Percentiles rank a stretch among this genome's conserved stretches.
These are phyloP conservation scores for Epinotia demarniana DNA, from an alignment of 2,888 invertebrate genomes.

Conservation along the genomic window DNA sequence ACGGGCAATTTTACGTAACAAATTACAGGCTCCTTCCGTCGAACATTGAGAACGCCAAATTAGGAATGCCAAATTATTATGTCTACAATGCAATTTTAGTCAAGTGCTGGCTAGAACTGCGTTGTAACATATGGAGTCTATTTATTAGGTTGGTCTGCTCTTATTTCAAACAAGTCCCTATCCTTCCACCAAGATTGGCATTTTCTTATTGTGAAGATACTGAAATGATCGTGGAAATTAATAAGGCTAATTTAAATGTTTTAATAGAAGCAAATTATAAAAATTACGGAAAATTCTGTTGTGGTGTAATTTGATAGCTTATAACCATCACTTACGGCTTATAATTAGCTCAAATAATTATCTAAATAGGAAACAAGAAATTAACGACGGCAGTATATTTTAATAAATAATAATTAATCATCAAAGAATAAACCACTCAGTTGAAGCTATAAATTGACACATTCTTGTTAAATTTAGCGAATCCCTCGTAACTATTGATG, in stretches of 20 bases:
- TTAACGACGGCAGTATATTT: neutral
- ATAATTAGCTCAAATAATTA: too few species aligned
- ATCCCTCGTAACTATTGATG: conserved; percentile 7
- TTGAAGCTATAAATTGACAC: conserved; percentile 14
- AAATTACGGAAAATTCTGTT: too few species aligned
- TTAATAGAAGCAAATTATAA: too few species aligned
- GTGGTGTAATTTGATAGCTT: too few species aligned
- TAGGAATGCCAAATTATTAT: conserved; percentile 2
- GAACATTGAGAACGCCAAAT: neutral
- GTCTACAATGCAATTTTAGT: neutral
- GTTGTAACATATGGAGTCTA: neutral
- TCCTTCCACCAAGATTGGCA: neutral
- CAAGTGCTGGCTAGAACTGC: neutral
- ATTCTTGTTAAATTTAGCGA: conserved; percentile 21
- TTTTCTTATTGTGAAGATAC: neutral
- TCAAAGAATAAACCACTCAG: neutral
- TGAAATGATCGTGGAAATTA: too few species aligned
- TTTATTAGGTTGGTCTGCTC: neutral
- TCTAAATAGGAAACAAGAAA: neutral
- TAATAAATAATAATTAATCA: neutral
- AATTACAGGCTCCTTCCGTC: conserved; percentile 35
- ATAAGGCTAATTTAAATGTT: too few species aligned
- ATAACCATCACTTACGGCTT: too few species aligned
- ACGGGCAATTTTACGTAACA: conserved; percentile 20
- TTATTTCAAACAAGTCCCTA: neutral